Evolutionary conservation across 2,888 invertebrate genomes (phyloP), one percentile per base, ranked within the genome.

Genomic region (Allophyes oxyacanthae): DNA sequence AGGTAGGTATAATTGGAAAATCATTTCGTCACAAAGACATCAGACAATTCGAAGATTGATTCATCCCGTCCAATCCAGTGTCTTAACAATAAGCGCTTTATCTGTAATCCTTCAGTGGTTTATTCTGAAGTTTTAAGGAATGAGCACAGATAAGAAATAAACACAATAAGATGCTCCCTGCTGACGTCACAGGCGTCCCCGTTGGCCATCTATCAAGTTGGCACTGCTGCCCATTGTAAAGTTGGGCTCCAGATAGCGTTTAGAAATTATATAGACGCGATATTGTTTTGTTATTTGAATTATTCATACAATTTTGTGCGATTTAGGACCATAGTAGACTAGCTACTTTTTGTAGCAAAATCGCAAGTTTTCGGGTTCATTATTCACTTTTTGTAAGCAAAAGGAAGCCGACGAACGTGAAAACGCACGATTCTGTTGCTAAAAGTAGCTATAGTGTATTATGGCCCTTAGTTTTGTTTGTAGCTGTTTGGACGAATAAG

Each of bases 141-240:
- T 52, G 50, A 68, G 66, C 63, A 33, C 55, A 75, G 66, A 68
- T 69, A 67, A 74, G 68, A 64, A 60, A 74, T 66, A 67, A 74
- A 71, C 64, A 77, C 67, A 77, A 67, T 66, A 74, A 72, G 71
- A 63, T 72, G 63, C 66, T 72, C 64, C 70, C 48, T 48, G 41
- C 46, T 62, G 67, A 60, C 66, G 81, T 82, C 81, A 76, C 59
- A 54, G 57, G 65, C 77, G 79, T 78, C 79, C 81, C 81, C 75
- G 56, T 62, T 59, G 81, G 78, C 83, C 72, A 84, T 84, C 82
- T 78, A 84, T 84, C 84, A 84, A 60, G 56, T 64, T 62, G 75
- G 64, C 72, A 74, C 72, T 71, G 70, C 75, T 67, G 72, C 69
- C 73, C 67, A 72, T 72, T 72, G 74, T 71, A 75, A 82, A 81